phyloP scores from a whole-genome alignment of 2,888 invertebrate genomes.

The Trichacis sp. region DNA sequence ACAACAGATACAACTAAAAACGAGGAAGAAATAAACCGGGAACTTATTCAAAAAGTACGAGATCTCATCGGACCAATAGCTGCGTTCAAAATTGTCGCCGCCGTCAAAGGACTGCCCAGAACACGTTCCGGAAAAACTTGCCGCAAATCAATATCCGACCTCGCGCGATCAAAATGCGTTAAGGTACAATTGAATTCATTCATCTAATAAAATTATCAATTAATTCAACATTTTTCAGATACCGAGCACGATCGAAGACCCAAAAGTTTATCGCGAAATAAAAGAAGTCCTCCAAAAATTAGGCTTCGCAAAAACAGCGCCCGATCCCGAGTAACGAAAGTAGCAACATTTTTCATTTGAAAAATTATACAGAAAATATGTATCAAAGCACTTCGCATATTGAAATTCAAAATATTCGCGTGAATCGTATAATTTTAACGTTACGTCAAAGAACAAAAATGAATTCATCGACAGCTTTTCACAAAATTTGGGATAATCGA shows the following conservation, averaged over 20 bases:
- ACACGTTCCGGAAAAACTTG: constrained; percentile 89
- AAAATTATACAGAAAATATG: too few relatives aligned
- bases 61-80: constrained; percentile 88
- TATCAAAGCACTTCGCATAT: too few relatives aligned
- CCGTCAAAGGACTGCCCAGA: constrained; percentile 85
- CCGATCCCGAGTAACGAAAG: constrained; percentile 72
- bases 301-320: constrained; percentile 80
- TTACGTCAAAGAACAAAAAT: too few relatives aligned
- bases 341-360: neutral
- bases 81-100: constrained; percentile 83
- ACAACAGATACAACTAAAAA: constrained; percentile 70
- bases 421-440: too few relatives aligned
- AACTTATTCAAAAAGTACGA: constrained; percentile 74
- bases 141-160: constrained; percentile 85
- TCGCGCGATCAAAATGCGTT: constrained; percentile 84
- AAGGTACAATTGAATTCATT: constrained; percentile 71
- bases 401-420: too few relatives aligned
- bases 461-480: too few relatives aligned
- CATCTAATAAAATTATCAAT: neutral
- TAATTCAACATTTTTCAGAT: constrained; percentile 70
- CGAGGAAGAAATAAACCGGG: constrained; percentile 72
- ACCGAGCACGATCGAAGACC: constrained; percentile 89
- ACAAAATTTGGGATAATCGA: too few relatives aligned
- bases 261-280: constrained; percentile 83
- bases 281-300: constrained; percentile 80